Conservation (phyloP, 2,113 vertebrate species). For the Peromyscus maniculatus region DNA sequence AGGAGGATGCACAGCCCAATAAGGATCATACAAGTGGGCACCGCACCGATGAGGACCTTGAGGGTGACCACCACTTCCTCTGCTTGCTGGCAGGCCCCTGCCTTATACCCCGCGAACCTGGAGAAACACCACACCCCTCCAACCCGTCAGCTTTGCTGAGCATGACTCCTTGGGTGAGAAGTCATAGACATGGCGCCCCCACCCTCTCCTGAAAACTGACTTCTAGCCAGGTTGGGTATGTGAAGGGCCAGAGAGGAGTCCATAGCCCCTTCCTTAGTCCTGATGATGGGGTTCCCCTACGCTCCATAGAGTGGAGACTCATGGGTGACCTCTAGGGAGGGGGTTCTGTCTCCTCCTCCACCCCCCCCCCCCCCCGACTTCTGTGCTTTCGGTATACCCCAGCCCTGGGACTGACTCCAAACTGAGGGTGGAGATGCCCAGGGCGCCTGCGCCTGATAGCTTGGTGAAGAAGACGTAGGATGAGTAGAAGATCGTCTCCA, state of each 20-base stretch:
- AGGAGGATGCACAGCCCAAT: constrained; percentile 93
- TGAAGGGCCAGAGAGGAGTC: not conserved
- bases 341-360: not conserved
- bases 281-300: not conserved
- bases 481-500: constrained; percentile 98
- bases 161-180: not conserved
- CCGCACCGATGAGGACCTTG: constrained; percentile 94
- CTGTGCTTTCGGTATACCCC: not conserved
- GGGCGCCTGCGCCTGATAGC: constrained; percentile 93
- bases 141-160: not conserved
- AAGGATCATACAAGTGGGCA: constrained; percentile 94
- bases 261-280: not conserved
- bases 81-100: constrained; percentile 92
- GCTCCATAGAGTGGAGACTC: not conserved
- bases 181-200: not conserved
- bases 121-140: not conserved
- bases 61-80: constrained; percentile 92
- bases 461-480: constrained; percentile 98
- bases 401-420: constrained; percentile 92
- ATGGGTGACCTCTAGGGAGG: not conserved
- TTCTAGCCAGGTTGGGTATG: not conserved
- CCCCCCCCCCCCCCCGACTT: not conserved
- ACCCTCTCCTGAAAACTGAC: not conserved
- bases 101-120: constrained; percentile 95
- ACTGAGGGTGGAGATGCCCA: constrained; percentile 96